Evolutionary conservation across 2,113 vertebrate genomes (phyloP), one percentile per base, ranked within the genome.

Genomic region (Cyanoliseus patagonus): DNA sequence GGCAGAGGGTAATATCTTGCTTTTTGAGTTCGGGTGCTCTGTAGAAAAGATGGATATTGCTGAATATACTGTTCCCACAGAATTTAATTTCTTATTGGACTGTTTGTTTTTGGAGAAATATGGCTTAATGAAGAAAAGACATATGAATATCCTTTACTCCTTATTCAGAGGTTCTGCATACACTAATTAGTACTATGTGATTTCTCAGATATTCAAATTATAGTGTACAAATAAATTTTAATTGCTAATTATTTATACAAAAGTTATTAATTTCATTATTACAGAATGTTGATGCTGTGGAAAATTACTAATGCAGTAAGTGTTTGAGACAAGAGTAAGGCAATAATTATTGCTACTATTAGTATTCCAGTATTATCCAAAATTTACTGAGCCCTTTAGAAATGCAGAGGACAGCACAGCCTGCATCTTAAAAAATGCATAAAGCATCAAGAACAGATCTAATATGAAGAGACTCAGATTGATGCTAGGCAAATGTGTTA

Each of bases 191-290:
- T 77, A 79, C 78, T 84, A 25, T 86, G 74, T 72, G 67, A 42
- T 83, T 90, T 83, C 52, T 83, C 51, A 82, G 68, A 86, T 83
- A 96, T 94, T 95, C 51, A 91, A 94, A 83, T 94, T 86, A 92
- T 11, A 90, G 68, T 69, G 23, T 94, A 76, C 79, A 97, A 95
- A 95, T 94, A 96, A 73, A 96, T 94, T 94, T 73, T 92, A 66
- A 92, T 93, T 94, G 77, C 92, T 95, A 96, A 84, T 96, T 52
- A 95, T 94, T 90, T 97, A 44, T 90, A 82, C 33, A 88, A 55
- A 94, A 64, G 37, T 78, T 88, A 94, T 80, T 88, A 90, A 94
- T 96, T 92, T 91, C 33, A 61, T 94, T 94, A 84, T 57, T 85
- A 59, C 25, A 83, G 72, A 94, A 87, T 91, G 41, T 91, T 93